A percentile compares a stretch with the other conserved stretches of the same genome.
Evolutionary conservation across 2,888 invertebrate species (phyloP).

Genomic region (Tupiocoris notatus): DNA sequence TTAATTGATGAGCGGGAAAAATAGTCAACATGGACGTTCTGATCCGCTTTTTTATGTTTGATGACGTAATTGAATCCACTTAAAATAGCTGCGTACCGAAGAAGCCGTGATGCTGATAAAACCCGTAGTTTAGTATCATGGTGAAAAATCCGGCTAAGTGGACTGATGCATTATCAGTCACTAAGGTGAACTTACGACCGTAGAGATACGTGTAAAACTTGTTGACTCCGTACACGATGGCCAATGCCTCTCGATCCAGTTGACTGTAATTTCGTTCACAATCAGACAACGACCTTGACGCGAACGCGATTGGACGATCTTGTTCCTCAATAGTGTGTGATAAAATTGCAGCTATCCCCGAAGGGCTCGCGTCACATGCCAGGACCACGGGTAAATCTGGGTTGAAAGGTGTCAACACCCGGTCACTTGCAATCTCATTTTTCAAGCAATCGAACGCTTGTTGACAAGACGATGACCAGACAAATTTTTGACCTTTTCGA

Average conservation of each 20-base stretch:
- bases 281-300: conserved; percentile 32
- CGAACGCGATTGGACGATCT: conserved; percentile 41
- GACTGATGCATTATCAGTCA: conserved; percentile 37
- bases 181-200: conserved; percentile 20
- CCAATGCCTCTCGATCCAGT: conserved; percentile 45
- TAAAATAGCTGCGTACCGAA: conserved; percentile 30
- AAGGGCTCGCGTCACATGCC: conserved; percentile 45
- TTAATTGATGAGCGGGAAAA: conserved; percentile 32
- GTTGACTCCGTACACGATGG: conserved; percentile 39
- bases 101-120: background rate
- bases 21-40: conserved; percentile 44
- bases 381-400: conserved; percentile 46
- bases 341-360: conserved; percentile 34
- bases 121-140: conserved; percentile 3
- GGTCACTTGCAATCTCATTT: too few relatives aligned
- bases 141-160: conserved; percentile 26
- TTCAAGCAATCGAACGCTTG: conserved; percentile 48
- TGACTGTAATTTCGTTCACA: conserved; percentile 43
- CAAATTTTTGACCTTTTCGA: conserved; percentile 37
- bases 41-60: background rate
- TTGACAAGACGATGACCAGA: conserved; percentile 47
- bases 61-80: background rate
- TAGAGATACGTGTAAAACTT: conserved; percentile 36
- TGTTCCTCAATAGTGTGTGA: conserved; percentile 29
- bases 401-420: conserved; percentile 47